Conservation (phyloP, 2,888 invertebrate genomes). For the Scaptomyza tumidula region DNA sequence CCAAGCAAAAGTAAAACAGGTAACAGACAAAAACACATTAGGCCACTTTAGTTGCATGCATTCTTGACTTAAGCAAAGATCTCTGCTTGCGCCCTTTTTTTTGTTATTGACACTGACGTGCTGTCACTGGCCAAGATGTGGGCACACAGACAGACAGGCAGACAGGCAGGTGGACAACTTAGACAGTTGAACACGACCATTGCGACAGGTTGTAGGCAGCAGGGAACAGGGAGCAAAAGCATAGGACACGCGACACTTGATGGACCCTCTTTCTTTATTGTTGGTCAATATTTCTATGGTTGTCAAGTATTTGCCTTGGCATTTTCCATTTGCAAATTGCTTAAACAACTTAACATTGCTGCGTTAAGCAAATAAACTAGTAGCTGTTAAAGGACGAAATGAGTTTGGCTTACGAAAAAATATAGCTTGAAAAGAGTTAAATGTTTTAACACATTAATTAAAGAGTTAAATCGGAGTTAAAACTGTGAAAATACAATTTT, state of each 20-base stretch:
- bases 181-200: slow-evolving; percentile 9
- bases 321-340: slow-evolving; percentile 67
- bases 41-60: slow-evolving; percentile 62
- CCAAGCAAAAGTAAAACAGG: slow-evolving; percentile 8
- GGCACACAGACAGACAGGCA: slow-evolving; percentile 60
- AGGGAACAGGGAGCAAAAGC: too few relatives aligned
- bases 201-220: slow-evolving; percentile 25
- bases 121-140: slow-evolving; percentile 74
- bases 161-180: not conserved
- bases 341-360: slow-evolving; percentile 66
- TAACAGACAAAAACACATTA: slow-evolving; percentile 47
- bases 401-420: not conserved
- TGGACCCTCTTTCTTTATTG: slow-evolving; percentile 12
- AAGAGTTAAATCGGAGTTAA: too few relatives aligned
- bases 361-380: slow-evolving; percentile 7
- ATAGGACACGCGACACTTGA: slow-evolving; percentile 75
- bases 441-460: too few relatives aligned
- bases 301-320: slow-evolving; percentile 55
- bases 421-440: not conserved
- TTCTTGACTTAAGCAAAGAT: slow-evolving; percentile 53
- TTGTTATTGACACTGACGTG: slow-evolving; percentile 57
- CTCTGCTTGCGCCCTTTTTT: slow-evolving; percentile 61
- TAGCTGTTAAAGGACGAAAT: not conserved
- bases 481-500: too few relatives aligned
- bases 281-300: slow-evolving; percentile 47